Conservation (phyloP, 2,113 vertebrate genomes). For the Empidonax traillii region DNA sequence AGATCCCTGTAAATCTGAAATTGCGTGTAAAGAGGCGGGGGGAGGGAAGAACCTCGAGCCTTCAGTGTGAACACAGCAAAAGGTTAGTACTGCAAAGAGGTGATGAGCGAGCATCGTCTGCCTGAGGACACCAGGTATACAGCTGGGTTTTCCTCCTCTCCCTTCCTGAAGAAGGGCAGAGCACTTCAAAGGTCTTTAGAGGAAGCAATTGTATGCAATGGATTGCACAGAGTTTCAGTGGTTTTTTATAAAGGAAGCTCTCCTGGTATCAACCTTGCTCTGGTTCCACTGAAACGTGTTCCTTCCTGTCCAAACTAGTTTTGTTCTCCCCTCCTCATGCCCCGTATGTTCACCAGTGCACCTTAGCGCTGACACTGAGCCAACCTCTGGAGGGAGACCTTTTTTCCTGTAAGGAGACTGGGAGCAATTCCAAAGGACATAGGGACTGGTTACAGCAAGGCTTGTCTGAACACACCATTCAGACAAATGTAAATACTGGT, state of each 20-base stretch:
- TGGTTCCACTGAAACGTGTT: neutral
- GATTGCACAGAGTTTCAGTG: conserved; percentile 11
- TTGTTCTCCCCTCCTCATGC: neutral
- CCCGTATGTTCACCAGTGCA: conserved; percentile 48
- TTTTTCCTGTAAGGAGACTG: neutral
- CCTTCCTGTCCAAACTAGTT: neutral
- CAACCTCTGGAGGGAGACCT: conserved; percentile 56
- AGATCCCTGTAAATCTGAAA: conserved; percentile 77
- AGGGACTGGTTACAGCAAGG: conserved; percentile 22
- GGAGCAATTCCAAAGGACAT: conserved; percentile 45
- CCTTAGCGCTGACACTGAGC: conserved; percentile 77
- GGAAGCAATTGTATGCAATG: neutral
- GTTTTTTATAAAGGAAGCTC: neutral
- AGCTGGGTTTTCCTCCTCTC: neutral
- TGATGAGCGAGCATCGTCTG: neutral
- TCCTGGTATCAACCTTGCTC: neutral
- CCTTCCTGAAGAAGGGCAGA: conserved; percentile 10
- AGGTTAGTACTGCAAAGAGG: neutral
- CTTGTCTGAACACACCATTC: neutral
- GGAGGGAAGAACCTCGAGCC: neutral
- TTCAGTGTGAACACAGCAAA: conserved; percentile 25
- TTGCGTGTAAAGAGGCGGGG: neutral
- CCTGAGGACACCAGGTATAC: neutral
- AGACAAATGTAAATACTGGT: conserved; percentile 30
- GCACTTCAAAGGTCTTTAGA: neutral